phyloP scores from a whole-genome alignment of 1,140 invertebrate genomes.

The Drosophila gunungcola region DNA sequence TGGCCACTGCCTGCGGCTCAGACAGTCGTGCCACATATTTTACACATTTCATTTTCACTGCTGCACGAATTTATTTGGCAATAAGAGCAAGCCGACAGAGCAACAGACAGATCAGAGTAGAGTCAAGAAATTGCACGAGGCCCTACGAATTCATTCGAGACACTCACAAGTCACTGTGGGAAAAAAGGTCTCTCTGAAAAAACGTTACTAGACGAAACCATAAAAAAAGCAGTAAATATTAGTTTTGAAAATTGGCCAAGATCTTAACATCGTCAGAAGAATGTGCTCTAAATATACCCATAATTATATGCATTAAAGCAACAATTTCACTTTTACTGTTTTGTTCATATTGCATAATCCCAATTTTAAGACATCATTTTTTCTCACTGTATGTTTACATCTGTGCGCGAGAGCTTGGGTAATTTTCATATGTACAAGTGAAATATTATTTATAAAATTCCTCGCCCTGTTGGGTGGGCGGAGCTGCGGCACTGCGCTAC shows the following conservation, averaged over 20 bases:
- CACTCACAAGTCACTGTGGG: slow-evolving; percentile 19
- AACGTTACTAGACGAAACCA: background rate
- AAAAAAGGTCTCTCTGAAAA: slow-evolving; percentile 7
- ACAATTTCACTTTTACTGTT: no score
- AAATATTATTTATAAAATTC: slow-evolving; percentile 83
- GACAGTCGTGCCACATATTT: slow-evolving; percentile 73
- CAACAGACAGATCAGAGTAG: slow-evolving; percentile 41
- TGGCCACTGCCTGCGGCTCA: slow-evolving; percentile 36
- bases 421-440: slow-evolving; percentile 78
- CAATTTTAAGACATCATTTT: slow-evolving; percentile 5
- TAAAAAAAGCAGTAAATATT: no score
- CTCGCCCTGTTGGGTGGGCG: slow-evolving; percentile 77
- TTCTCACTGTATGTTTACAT: slow-evolving; percentile 17
- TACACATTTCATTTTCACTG: slow-evolving; percentile 81
- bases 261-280: no score
- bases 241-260: no score
- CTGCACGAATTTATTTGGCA: slow-evolving; percentile 81
- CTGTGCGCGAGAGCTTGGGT: slow-evolving; percentile 33
- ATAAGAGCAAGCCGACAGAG: slow-evolving; percentile 64
- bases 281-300: no score
- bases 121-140: slow-evolving; percentile 64
- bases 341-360: no score
- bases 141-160: slow-evolving; percentile 66
- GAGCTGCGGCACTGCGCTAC: slow-evolving; percentile 74
- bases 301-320: no score